Percentiles rank a stretch among this genome's conserved stretches.
phyloP scores from a whole-genome alignment of 1,140 invertebrate species.

The Drosophila parvula region DNA sequence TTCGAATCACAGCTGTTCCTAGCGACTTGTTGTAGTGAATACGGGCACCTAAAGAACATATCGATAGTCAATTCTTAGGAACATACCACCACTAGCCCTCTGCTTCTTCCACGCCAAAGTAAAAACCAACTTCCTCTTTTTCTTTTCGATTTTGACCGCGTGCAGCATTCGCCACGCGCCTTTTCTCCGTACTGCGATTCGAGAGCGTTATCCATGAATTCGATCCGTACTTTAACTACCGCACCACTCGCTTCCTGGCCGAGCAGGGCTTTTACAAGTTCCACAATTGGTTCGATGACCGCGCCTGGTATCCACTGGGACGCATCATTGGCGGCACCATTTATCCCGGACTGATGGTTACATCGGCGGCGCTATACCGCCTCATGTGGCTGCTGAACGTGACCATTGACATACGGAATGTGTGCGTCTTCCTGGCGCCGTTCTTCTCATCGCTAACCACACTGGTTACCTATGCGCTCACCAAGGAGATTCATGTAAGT shows the following conservation, averaged over 20 bases:
- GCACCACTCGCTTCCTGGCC: constrained; percentile 96
- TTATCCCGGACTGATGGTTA: constrained; percentile 99
- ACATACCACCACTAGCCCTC: constrained; percentile 4
- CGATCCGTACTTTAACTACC: constrained; percentile 99
- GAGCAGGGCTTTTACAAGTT: constrained; percentile 99
- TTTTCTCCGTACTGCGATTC: constrained; percentile 98
- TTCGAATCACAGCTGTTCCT: neutral
- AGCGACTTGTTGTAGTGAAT: neutral
- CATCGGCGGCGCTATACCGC: constrained; percentile 96
- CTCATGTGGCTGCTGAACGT: constrained; percentile 95
- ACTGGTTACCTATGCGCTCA: constrained; percentile 97
- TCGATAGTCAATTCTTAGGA: constrained; percentile 13
- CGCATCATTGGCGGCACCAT: constrained; percentile 99
- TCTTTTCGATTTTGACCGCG: constrained; percentile 55
- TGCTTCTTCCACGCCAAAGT: neutral
- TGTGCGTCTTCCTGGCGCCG: constrained; percentile 98
- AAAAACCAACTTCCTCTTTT: constrained; percentile 43
- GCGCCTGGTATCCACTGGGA: constrained; percentile 99
- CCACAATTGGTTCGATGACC: constrained; percentile 99
- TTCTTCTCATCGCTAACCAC: constrained; percentile 98
- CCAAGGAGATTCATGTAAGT: constrained; percentile 95
- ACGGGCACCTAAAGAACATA: neutral
- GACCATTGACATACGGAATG: constrained; percentile 97
- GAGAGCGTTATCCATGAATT: constrained; percentile 99
- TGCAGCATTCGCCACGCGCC: constrained; percentile 96